Conservation (phyloP, 2,888 invertebrate species). For the Scotopteryx bipunctaria region DNA sequence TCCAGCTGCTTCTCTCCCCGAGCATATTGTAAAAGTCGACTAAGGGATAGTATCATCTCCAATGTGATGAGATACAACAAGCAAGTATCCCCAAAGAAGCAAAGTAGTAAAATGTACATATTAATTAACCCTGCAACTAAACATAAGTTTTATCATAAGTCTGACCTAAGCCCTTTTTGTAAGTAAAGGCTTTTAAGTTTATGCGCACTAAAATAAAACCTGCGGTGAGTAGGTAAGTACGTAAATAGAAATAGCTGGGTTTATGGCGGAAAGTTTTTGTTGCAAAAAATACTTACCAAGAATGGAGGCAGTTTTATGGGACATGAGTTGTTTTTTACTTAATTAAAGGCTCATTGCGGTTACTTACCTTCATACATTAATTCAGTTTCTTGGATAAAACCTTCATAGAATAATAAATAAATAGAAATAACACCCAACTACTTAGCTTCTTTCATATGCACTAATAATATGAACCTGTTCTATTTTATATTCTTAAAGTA, state of each 20-base stretch:
- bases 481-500: no score
- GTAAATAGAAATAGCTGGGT: constrained; percentile 26
- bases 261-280: constrained; percentile 18
- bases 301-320: not conserved
- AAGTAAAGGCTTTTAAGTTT: constrained; percentile 31
- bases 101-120: no score
- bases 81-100: not conserved
- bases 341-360: not conserved
- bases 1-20: no score
- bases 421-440: no score
- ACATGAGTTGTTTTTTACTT: not conserved
- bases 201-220: constrained; percentile 27
- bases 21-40: no score
- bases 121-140: not conserved
- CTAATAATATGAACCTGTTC: no score
- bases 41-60: no score
- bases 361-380: no score
- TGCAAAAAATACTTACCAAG: constrained; percentile 8
- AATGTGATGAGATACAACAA: no score
- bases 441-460: no score
- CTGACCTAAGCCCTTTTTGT: constrained; percentile 5
- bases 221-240: constrained; percentile 26
- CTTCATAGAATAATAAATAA: no score
- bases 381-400: no score
- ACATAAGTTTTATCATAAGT: constrained; percentile 4